A percentile compares a stretch with the other conserved stretches of the same genome.
Conservation (phyloP, 2,888 invertebrate genomes). For the Drosophila dives region DNA sequence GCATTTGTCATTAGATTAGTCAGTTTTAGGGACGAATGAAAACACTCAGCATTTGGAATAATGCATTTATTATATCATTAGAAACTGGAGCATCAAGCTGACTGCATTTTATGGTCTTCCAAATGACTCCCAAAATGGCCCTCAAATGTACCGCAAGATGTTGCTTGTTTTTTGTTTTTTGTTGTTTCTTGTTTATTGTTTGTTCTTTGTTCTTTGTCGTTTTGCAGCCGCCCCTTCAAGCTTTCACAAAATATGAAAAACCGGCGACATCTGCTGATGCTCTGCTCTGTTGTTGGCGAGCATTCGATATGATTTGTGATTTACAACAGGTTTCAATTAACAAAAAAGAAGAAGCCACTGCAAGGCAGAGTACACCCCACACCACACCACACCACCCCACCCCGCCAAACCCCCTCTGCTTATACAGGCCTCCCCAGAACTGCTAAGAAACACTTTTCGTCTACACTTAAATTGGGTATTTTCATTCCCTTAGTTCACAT, state of each 20-base stretch:
- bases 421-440: background rate
- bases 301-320: slow-evolving; percentile 77
- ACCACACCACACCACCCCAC: background rate
- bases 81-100: background rate
- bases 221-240: slow-evolving; percentile 19
- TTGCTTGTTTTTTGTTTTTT: background rate
- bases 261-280: slow-evolving; percentile 65
- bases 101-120: slow-evolving; percentile 23
- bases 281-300: slow-evolving; percentile 22
- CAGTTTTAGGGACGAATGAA: background rate
- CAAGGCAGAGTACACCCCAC: slow-evolving; percentile 7
- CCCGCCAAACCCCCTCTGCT: background rate
- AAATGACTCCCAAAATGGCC: slow-evolving; percentile 21
- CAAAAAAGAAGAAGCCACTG: slow-evolving; percentile 46
- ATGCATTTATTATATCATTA: background rate
- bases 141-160: slow-evolving; percentile 42
- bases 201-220: background rate
- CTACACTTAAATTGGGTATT: background rate
- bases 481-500: background rate
- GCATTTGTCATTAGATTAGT: background rate
- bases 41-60: background rate
- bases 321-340: slow-evolving; percentile 81
- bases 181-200: background rate
- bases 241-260: slow-evolving; percentile 63
- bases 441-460: background rate